Evolutionary conservation across 2,888 invertebrate species (phyloP), one percentile per base, ranked within the genome.

Genomic region (Auanema sp.): DNA sequence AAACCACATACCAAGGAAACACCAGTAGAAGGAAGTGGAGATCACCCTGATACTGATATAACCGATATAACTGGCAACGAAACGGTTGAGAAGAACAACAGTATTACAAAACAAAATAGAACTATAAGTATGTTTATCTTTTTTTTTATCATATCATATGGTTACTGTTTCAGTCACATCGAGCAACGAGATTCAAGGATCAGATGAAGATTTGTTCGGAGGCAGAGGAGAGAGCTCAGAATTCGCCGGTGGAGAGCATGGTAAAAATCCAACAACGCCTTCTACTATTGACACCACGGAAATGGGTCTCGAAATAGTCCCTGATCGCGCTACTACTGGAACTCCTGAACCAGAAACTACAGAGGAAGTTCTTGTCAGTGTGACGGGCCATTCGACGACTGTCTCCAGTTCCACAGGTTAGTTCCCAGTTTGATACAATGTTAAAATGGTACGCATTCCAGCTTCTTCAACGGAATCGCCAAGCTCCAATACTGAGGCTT

Each of bases 301-400:
- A 47, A 47, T 47, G 47, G 47, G 47, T 47, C 47, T 47, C 10
- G 47, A 47, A 10, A 47, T 47, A 16, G 47, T 47, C 6, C 47
- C 47, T 16, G 47, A 47, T 21, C n/a, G n/a, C n/a, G n/a, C n/a
- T n/a, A n/a, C n/a, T n/a, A 47, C 3, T 33, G 33, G 33, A 33
- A 33, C 3, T 8, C 33, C 33, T 33, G 47, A 3, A 47, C 52
- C 52, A 5, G 8, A 52, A 16, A 16, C 16, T 14, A 23, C 52
- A 6, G 23, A 52, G 10, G 52, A 14, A n/a, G 14, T 6, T 33
- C 33, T 33, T 33, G 8, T 33, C 33, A 33, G 33, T 33, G 33
- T 33, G 8, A 33, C 55, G 47, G 62, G 57, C 52, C 64, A 65
- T 25, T 12, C 50, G 5, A 61, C 55, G 16, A 25, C 60, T 14